Percentiles rank a stretch among this genome's conserved stretches.
These are phyloP conservation scores for Schizothorax lantsangensis DNA, from an alignment of 2,797 vertebrate genomes.

Conservation along the genomic window DNA sequence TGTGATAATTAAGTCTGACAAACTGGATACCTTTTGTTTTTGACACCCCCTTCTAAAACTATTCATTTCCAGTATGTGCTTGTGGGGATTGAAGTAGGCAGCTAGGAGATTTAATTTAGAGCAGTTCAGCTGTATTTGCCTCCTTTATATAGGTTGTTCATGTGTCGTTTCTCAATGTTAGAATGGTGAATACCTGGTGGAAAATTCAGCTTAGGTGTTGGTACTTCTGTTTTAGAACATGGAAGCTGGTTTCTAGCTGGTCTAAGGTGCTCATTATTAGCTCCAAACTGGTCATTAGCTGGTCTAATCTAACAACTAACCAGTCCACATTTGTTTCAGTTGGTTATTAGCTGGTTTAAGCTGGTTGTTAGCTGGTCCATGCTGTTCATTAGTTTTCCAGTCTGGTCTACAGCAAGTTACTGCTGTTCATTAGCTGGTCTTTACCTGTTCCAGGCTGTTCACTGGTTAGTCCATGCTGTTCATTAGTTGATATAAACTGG, in stretches of 20 bases:
- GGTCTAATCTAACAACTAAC: background rate
- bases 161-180: slow-evolving; percentile 51
- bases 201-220: background rate
- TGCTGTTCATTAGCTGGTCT: background rate
- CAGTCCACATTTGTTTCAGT: background rate
- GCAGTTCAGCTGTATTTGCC: slow-evolving; percentile 21
- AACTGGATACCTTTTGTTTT: slow-evolving; percentile 67
- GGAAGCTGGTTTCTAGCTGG: background rate
- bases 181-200: background rate
- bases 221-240: background rate
- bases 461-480: background rate
- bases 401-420: background rate
- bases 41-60: slow-evolving; percentile 26
- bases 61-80: slow-evolving; percentile 21
- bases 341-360: background rate
- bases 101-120: slow-evolving; percentile 1
- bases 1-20: slow-evolving; percentile 71
- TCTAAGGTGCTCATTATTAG: background rate
- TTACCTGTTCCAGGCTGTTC: background rate
- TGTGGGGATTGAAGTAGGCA: slow-evolving; percentile 6
- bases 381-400: background rate
- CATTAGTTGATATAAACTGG: background rate
- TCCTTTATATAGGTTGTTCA: slow-evolving; percentile 62
- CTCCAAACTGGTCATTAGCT: background rate
- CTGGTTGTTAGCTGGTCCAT: background rate